phyloP scores from a whole-genome alignment of 2,113 vertebrate genomes.

The Crypturellus undulatus region DNA sequence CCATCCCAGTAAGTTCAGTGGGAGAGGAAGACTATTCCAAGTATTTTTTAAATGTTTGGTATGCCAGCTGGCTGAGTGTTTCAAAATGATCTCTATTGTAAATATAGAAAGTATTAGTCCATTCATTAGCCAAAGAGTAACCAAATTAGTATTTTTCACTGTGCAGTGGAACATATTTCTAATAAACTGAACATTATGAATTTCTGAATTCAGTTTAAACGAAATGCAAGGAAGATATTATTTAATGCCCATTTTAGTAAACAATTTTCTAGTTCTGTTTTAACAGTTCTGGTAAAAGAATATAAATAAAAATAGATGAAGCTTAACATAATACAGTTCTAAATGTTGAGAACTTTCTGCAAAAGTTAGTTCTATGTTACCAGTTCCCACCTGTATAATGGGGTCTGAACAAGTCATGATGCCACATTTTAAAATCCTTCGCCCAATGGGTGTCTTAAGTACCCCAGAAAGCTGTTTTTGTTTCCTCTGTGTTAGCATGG shows the following conservation, averaged over 20 bases:
- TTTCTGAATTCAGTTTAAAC: neutral
- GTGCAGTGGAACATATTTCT: neutral
- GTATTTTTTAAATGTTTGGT: neutral
- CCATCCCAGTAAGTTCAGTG: neutral
- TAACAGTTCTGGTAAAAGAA: neutral
- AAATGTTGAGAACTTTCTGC: neutral
- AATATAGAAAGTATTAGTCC: neutral
- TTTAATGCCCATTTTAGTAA: neutral
- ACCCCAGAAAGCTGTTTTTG: neutral
- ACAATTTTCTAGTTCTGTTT: neutral
- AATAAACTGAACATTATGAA: neutral
- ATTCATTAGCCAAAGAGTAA: neutral
- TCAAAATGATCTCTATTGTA: neutral
- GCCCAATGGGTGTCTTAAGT: neutral
- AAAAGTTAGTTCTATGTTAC: neutral
- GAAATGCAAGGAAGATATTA: neutral
- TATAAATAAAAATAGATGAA: neutral
- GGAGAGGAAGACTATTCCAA: neutral
- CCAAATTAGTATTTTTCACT: neutral
- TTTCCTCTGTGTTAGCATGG: neutral
- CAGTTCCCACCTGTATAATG: neutral
- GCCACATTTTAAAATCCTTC: neutral
- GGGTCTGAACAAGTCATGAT: neutral
- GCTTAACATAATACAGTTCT: neutral
- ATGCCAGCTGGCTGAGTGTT: neutral